A percentile compares a stretch with the other conserved stretches of the same genome.
These are phyloP conservation scores for Bambusicola thoracicus DNA, from an alignment of 2,113 vertebrate genomes.

Conservation along the genomic window DNA sequence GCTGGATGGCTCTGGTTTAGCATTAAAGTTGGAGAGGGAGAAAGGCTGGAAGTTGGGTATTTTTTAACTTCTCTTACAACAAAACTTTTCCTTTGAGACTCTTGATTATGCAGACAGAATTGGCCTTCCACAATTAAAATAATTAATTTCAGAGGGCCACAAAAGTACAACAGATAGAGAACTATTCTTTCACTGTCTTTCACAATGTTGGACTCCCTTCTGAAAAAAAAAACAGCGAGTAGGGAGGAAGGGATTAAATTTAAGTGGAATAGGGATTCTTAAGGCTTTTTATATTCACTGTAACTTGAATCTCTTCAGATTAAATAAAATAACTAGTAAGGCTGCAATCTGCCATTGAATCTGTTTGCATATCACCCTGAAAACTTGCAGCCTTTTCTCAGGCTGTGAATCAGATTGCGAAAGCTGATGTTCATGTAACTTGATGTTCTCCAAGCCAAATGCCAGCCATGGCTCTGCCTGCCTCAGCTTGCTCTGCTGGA, in stretches of 20 bases:
- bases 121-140: not conserved
- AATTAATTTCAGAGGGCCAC: not conserved
- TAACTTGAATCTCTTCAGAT: not conserved
- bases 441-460: slow-evolving; percentile 7
- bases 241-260: not conserved
- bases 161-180: not conserved
- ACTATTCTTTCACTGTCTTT: not conserved
- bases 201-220: not conserved
- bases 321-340: not conserved
- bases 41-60: fast-evolving
- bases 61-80: not conserved
- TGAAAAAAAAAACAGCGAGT: not conserved
- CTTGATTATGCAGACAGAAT: not conserved
- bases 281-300: not conserved
- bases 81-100: not conserved
- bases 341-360: not conserved
- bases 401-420: not conserved
- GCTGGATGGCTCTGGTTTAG: not conserved
- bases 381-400: not conserved
- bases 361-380: not conserved
- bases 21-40: not conserved
- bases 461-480: not conserved
- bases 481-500: slow-evolving; percentile 16
- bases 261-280: not conserved
- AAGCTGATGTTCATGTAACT: slow-evolving; percentile 8